These are phyloP conservation scores for Propithecus deckenii DNA, from an alignment of 2,797 vertebrate species.

Conservation along the genomic window DNA sequence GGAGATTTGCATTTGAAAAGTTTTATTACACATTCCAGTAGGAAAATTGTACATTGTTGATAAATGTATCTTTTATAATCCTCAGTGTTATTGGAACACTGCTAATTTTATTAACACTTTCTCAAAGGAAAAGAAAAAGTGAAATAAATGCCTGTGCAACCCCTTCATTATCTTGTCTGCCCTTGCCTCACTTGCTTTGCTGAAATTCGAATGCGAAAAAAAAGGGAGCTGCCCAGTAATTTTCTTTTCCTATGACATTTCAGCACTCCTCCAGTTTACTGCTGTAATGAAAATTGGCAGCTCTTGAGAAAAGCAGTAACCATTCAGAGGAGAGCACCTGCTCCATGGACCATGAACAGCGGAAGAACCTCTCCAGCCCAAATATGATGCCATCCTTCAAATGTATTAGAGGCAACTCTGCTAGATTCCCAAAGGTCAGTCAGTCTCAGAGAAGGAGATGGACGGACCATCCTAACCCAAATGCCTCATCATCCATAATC, in stretches of 20 bases:
- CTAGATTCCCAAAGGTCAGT: slow-evolving; percentile 25
- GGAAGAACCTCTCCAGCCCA: neutral
- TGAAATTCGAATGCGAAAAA: slow-evolving; percentile 64
- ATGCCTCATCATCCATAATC: neutral
- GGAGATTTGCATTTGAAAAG: slow-evolving; percentile 76
- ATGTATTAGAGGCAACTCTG: neutral
- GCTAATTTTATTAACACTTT: slow-evolving; percentile 77
- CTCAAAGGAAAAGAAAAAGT: slow-evolving; percentile 69
- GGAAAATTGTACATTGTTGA: slow-evolving; percentile 73
- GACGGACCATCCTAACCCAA: neutral
- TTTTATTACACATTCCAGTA: slow-evolving; percentile 69
- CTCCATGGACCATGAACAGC: slow-evolving; percentile 25
- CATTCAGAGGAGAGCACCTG: slow-evolving; percentile 44
- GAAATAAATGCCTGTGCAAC: slow-evolving; percentile 56
- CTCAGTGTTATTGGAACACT: slow-evolving; percentile 62
- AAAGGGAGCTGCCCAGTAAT: slow-evolving; percentile 54
- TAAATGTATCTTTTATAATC: slow-evolving; percentile 73
- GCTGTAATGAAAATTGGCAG: slow-evolving; percentile 64
- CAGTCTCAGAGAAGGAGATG: neutral
- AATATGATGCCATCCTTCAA: slow-evolving; percentile 27
- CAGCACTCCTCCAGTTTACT: slow-evolving; percentile 35
- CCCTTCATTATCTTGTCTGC: slow-evolving; percentile 74
- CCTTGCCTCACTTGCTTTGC: slow-evolving; percentile 56
- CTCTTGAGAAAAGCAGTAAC: slow-evolving; percentile 60
- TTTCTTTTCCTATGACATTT: slow-evolving; percentile 68